These are phyloP conservation scores for Himalopsyche tibetana DNA, from an alignment of 2,888 invertebrate species.

Conservation along the genomic window DNA sequence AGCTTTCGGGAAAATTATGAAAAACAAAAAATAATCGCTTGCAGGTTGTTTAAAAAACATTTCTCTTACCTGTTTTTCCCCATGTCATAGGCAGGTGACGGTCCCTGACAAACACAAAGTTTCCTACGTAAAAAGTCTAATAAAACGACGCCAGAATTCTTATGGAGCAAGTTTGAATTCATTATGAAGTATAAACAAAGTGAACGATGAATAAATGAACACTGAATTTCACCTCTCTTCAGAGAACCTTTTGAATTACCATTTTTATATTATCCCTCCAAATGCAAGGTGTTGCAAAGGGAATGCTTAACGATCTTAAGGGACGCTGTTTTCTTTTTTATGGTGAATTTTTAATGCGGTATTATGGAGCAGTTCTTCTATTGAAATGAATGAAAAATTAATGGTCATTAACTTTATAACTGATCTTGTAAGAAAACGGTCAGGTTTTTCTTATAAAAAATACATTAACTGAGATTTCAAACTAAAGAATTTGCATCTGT, in stretches of 20 bases:
- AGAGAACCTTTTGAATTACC: conserved; percentile 13
- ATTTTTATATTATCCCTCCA: conserved; percentile 26
- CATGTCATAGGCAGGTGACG: conserved; percentile 27
- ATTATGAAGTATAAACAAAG: conserved; percentile 49
- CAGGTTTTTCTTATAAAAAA: background rate
- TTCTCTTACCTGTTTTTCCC: conserved; percentile 29
- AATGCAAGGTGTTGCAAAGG: conserved; percentile 30
- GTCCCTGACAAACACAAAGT: conserved; percentile 31
- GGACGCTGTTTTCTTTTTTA: background rate
- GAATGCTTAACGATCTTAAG: conserved; percentile 23
- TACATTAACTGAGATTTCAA: background rate
- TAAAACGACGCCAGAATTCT: conserved; percentile 53
- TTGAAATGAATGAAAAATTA: conserved; percentile 8
- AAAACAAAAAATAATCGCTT: conserved; percentile 26
- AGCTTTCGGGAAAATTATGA: background rate
- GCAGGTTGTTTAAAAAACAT: conserved; percentile 23
- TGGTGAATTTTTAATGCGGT: background rate
- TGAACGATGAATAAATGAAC: conserved; percentile 50
- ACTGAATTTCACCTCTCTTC: conserved; percentile 48
- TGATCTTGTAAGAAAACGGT: background rate
- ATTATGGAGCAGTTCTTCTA: background rate
- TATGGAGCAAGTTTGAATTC: conserved; percentile 51
- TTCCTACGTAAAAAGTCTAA: conserved; percentile 47
- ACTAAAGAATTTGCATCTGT: no score
- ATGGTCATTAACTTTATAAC: conserved; percentile 11